Evolutionary conservation across 2,888 invertebrate species (phyloP).

Genomic region (Lysandra bellargus): DNA sequence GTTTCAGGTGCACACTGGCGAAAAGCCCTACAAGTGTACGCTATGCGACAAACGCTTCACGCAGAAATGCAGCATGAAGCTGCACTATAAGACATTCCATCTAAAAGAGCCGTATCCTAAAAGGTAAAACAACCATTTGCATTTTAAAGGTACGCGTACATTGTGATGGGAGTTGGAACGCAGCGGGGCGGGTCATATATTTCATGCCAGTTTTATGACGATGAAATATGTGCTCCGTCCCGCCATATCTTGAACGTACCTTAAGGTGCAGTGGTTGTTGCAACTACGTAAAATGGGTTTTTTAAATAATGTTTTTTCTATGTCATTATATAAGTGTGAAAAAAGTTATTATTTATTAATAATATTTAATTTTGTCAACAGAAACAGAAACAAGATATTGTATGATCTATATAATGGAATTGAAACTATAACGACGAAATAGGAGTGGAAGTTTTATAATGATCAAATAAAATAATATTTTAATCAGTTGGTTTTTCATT

Average conservation of each 20-base stretch:
- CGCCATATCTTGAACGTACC: background rate
- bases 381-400: slow-evolving; percentile 4
- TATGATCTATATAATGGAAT: background rate
- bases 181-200: no score
- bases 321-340: no score
- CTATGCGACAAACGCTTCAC: slow-evolving; percentile 69
- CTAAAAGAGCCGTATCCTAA: slow-evolving; percentile 71
- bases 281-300: no score
- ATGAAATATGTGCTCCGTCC: no score
- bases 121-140: slow-evolving; percentile 48
- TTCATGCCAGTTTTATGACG: no score
- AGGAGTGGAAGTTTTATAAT: background rate
- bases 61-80: slow-evolving; percentile 72
- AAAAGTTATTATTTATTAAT: background rate
- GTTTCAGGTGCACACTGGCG: slow-evolving; percentile 67
- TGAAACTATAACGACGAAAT: background rate
- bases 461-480: background rate
- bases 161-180: background rate
- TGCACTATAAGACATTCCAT: slow-evolving; percentile 66
- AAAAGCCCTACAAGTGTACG: slow-evolving; percentile 61
- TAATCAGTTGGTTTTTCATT: background rate
- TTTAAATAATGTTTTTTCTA: no score
- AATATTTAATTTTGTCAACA: background rate
- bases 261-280: no score
- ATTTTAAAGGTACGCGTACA: background rate